These are phyloP conservation scores for Bettongia penicillata DNA, from an alignment of 2,113 vertebrate species.

Conservation along the genomic window DNA sequence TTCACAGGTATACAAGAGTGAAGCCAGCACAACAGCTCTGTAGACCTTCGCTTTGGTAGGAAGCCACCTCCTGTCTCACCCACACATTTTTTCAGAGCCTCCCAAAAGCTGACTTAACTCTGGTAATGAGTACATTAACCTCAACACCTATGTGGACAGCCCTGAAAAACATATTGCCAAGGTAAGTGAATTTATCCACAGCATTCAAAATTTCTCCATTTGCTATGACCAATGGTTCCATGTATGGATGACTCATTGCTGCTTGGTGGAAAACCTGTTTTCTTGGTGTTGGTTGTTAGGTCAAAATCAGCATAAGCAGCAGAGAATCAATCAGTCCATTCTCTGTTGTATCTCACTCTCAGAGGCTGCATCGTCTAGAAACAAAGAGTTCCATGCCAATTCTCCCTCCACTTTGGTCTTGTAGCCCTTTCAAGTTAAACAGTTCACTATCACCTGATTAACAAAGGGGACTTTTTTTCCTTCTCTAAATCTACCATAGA, in stretches of 20 bases:
- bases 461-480: background rate
- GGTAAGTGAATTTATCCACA: background rate
- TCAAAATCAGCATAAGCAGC: background rate
- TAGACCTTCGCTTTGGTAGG: background rate
- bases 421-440: background rate
- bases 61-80: background rate
- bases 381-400: background rate
- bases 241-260: background rate
- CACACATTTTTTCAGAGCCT: background rate
- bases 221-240: background rate
- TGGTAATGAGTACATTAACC: background rate
- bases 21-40: background rate
- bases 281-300: background rate
- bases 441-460: background rate
- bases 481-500: background rate
- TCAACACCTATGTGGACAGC: background rate
- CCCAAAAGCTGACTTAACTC: background rate
- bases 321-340: background rate
- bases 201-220: background rate
- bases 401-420: background rate
- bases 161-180: background rate
- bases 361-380: background rate
- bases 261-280: background rate
- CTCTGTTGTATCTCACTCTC: background rate
- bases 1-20: background rate